These are phyloP conservation scores for Hecatera dysodea DNA, from an alignment of 2,888 invertebrate species.

Conservation along the genomic window DNA sequence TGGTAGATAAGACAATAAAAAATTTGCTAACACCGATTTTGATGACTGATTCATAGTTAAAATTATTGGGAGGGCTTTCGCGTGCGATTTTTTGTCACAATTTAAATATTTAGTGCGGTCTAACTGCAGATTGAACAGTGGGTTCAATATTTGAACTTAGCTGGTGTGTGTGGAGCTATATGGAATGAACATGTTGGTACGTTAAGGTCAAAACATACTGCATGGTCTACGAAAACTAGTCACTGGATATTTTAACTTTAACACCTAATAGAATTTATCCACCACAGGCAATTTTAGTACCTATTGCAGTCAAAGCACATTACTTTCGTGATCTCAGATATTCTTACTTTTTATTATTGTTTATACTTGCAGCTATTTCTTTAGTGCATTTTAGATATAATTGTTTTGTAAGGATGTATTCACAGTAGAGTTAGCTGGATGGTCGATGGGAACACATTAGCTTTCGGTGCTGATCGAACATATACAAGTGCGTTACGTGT, in stretches of 20 bases:
- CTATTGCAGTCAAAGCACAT: conserved; percentile 64
- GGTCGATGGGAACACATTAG: conserved; percentile 25
- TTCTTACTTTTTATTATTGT: conserved; percentile 51
- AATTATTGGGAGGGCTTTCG: conserved; percentile 29
- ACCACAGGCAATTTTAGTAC: conserved; percentile 65
- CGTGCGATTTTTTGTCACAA: conserved; percentile 34
- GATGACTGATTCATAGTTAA: conserved; percentile 43
- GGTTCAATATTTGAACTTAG: conserved; percentile 40
- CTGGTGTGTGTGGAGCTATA: conserved; percentile 23
- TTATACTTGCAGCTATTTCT: conserved; percentile 40
- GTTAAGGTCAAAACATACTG: conserved; percentile 63
- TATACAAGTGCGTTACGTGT: conserved; percentile 11
- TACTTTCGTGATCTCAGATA: conserved; percentile 72
- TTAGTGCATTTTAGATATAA: conserved; percentile 28
- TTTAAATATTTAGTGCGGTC: conserved; percentile 46
- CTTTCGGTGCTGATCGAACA: conserved; percentile 43
- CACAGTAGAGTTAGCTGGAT: conserved; percentile 35
- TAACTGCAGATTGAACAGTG: conserved; percentile 38
- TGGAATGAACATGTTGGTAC: conserved; percentile 19
- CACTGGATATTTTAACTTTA: conserved; percentile 53
- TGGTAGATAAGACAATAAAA: conserved; percentile 61
- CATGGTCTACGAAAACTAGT: conserved; percentile 56
- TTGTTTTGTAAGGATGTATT: conserved; percentile 42
- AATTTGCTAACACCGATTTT: conserved; percentile 39
- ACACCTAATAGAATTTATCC: conserved; percentile 45